A percentile compares a stretch with the other conserved stretches of the same genome.
Evolutionary conservation across 53 echinoderm and acorn worm species (phyloP).

Genomic region (Astropecten irregularis): DNA sequence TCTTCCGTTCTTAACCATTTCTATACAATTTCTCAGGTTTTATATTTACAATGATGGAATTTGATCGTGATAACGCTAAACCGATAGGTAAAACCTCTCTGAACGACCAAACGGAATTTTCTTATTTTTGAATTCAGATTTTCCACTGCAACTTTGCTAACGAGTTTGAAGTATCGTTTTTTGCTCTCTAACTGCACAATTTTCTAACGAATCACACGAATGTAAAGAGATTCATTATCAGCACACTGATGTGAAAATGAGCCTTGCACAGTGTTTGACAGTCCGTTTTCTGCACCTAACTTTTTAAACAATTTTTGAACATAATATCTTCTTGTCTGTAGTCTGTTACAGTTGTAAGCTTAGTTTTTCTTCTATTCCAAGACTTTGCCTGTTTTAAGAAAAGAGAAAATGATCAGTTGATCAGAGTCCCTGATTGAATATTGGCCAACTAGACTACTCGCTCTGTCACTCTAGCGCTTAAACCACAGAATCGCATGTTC

Average conservation of each 20-base stretch:
- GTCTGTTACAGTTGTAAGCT: too few species aligned
- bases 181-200: too few species aligned
- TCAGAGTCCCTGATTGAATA: too few species aligned
- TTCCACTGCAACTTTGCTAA: background rate
- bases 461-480: too few species aligned
- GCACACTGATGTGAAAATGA: background rate
- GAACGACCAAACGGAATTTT: background rate
- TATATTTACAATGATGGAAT: constrained; percentile 40
- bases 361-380: too few species aligned
- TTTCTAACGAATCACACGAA: too few species aligned
- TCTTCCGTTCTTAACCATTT: constrained; percentile 19
- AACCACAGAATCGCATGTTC: too few species aligned
- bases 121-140: background rate
- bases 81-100: constrained; percentile 29
- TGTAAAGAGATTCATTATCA: too few species aligned
- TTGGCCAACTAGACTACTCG: too few species aligned
- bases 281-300: too few species aligned
- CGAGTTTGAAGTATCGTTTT: background rate
- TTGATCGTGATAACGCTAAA: constrained; percentile 33
- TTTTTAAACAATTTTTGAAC: background rate
- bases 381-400: too few species aligned
- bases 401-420: too few species aligned
- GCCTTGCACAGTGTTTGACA: background rate
- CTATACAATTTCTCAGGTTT: constrained; percentile 38
- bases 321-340: background rate